These are phyloP conservation scores for Oreochromis spilurus DNA, from an alignment of 2,113 vertebrate species.

Conservation along the genomic window DNA sequence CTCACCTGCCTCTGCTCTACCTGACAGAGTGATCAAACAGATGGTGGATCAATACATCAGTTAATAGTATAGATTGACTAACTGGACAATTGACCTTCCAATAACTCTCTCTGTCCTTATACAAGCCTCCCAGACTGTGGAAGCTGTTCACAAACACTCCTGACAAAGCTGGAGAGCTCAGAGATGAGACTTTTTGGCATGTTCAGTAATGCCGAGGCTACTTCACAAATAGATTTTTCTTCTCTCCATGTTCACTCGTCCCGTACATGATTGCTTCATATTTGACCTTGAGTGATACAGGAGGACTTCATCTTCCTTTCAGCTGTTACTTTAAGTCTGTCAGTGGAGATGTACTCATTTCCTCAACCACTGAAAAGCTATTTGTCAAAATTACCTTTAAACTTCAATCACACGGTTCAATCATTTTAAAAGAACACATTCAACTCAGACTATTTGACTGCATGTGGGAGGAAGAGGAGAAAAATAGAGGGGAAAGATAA, in stretches of 20 bases:
- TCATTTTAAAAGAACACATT: background rate
- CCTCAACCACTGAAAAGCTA: background rate
- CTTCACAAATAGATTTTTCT: background rate
- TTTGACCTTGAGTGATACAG: background rate
- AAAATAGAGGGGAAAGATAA: background rate
- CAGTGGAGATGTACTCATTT: background rate
- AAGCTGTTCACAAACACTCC: background rate
- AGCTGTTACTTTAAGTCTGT: background rate
- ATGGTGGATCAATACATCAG: background rate
- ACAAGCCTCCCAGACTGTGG: background rate
- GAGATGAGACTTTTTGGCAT: background rate
- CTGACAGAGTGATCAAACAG: background rate
- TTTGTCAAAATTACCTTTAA: background rate
- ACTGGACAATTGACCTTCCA: background rate
- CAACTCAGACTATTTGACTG: background rate
- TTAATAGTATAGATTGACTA: background rate
- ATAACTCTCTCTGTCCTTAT: background rate
- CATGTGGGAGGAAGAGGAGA: background rate
- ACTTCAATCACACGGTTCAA: background rate
- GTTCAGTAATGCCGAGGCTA: background rate
- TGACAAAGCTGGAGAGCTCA: background rate
- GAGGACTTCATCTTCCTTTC: background rate
- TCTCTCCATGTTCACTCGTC: background rate
- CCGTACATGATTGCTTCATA: background rate
- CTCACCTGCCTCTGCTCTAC: background rate